These are phyloP conservation scores for Tetragnatha montana DNA, from an alignment of 2,888 invertebrate genomes.

Conservation along the genomic window DNA sequence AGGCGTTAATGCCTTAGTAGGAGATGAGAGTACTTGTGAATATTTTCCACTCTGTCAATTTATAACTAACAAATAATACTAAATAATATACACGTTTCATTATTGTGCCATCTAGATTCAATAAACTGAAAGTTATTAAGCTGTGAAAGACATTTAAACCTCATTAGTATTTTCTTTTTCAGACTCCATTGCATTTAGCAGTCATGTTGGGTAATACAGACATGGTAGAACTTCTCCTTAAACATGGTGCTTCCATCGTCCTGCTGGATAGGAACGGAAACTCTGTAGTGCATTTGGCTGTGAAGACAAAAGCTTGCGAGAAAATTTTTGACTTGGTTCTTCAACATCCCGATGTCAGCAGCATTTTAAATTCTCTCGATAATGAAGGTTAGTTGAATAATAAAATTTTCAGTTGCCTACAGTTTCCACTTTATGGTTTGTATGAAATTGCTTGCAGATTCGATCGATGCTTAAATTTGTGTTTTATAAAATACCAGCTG, in stretches of 20 bases:
- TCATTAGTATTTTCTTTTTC: neutral
- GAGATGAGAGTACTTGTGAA: too few relatives aligned
- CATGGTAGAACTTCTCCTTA: constrained; percentile 33
- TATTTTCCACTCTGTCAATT: too few relatives aligned
- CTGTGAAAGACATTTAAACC: too few relatives aligned
- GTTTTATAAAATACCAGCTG: too few relatives aligned
- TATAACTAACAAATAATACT: too few relatives aligned
- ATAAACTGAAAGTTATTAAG: too few relatives aligned
- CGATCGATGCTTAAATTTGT: too few relatives aligned
- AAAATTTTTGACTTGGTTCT: constrained; percentile 26
- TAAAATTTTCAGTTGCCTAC: neutral
- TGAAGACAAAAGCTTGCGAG: constrained; percentile 30
- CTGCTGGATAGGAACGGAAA: constrained; percentile 58
- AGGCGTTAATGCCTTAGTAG: too few relatives aligned
- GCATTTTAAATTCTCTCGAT: constrained; percentile 42
- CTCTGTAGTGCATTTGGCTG: constrained; percentile 50
- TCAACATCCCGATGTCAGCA: constrained; percentile 25
- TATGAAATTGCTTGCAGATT: too few relatives aligned
- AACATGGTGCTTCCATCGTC: constrained; percentile 26
- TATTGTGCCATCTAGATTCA: too few relatives aligned
- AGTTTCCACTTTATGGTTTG: too few relatives aligned
- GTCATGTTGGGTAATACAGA: constrained; percentile 63
- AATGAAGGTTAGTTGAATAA: constrained; percentile 56
- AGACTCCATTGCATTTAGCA: constrained; percentile 72
- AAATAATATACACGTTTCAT: too few relatives aligned